phyloP scores from a whole-genome alignment of 2,888 invertebrate species.

The Brenthis daphne region DNA sequence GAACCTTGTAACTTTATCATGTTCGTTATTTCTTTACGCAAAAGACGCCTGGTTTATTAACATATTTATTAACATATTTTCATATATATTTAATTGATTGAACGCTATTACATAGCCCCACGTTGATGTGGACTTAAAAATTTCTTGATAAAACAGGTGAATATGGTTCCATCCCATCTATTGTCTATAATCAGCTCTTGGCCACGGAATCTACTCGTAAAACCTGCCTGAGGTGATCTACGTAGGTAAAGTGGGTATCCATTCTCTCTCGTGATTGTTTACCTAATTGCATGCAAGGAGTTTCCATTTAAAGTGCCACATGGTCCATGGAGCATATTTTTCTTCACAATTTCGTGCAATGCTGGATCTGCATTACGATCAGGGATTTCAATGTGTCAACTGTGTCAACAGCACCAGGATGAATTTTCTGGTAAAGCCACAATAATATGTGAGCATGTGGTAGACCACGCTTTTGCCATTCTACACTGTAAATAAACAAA shows the following conservation, averaged over 20 bases:
- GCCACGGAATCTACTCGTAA: too few species aligned
- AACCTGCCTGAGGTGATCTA: too few species aligned
- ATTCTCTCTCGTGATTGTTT: conserved; percentile 33
- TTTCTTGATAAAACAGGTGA: conserved; percentile 38
- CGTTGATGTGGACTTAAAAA: too few species aligned
- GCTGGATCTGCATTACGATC: not conserved
- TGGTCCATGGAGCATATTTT: conserved; percentile 39
- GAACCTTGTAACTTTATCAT: conserved; percentile 39
- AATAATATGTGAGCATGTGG: too few species aligned
- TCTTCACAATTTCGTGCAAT: not conserved
- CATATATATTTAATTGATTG: conserved; percentile 54
- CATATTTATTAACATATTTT: conserved; percentile 45
- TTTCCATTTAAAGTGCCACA: conserved; percentile 36
- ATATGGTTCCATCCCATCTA: conserved; percentile 43
- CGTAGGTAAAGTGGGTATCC: too few species aligned
- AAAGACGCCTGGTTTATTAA: conserved; percentile 44
- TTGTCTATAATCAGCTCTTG: conserved; percentile 38
- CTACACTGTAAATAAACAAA: too few species aligned
- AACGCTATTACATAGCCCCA: too few species aligned
- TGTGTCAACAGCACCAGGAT: not conserved
- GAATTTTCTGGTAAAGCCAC: too few species aligned
- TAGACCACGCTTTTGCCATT: too few species aligned
- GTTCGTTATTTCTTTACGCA: conserved; percentile 25
- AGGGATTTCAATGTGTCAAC: not conserved
- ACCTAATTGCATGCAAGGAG: conserved; percentile 39